Conservation (phyloP, 2,113 vertebrate genomes). For the Myotis brandtii region DNA sequence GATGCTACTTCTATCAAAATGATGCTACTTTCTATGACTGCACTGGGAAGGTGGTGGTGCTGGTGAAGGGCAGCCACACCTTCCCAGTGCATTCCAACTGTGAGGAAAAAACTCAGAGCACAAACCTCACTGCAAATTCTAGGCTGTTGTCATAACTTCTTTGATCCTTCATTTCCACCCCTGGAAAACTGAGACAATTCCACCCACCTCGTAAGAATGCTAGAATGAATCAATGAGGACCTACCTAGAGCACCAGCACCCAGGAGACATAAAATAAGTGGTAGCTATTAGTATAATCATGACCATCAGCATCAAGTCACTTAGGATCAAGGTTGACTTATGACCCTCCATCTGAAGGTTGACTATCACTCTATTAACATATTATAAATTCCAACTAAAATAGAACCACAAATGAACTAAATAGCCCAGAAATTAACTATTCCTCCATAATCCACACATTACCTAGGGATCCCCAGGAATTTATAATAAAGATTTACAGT, state of each 20-base stretch:
- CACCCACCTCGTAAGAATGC: background rate
- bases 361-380: background rate
- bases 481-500: background rate
- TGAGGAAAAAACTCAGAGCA: background rate
- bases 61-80: background rate
- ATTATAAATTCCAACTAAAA: background rate
- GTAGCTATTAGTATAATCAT: background rate
- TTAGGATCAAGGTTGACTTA: background rate
- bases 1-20: background rate
- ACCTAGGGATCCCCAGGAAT: background rate
- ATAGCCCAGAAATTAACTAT: background rate
- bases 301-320: background rate
- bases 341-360: background rate
- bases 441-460: background rate
- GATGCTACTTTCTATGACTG: too few relatives aligned
- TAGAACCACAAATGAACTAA: background rate
- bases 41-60: rapidly evolving
- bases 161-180: background rate
- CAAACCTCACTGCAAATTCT: background rate
- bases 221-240: background rate
- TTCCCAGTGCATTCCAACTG: background rate
- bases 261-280: background rate
- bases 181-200: background rate
- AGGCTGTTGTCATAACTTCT: background rate
- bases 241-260: background rate